phyloP scores from a whole-genome alignment of 2,797 vertebrate genomes.

The Gallinago solitaria region DNA sequence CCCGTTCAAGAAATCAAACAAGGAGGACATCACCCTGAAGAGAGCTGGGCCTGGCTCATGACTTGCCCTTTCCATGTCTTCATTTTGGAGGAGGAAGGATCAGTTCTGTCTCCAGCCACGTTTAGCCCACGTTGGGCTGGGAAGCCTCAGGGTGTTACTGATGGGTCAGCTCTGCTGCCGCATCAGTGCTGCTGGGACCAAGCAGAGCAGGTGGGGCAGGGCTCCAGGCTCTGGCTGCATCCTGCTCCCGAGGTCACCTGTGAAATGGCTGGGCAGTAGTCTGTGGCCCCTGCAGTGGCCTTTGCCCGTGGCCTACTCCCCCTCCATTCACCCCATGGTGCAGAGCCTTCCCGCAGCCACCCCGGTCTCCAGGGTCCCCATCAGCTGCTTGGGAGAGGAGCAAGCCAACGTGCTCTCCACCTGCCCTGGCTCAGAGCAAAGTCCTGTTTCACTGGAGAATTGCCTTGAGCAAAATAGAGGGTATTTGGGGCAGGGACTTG shows the following conservation, averaged over 20 bases:
- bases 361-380: background rate
- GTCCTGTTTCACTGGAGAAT: background rate
- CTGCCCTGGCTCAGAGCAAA: background rate
- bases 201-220: background rate
- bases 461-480: background rate
- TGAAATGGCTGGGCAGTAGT: background rate
- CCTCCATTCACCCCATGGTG: accelerated
- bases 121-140: background rate
- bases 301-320: accelerated
- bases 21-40: background rate
- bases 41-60: background rate
- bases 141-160: accelerated
- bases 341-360: accelerated
- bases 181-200: background rate
- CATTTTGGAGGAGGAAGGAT: background rate
- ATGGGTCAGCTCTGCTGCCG: accelerated
- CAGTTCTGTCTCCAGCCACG: background rate
- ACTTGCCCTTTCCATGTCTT: background rate
- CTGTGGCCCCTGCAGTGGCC: background rate
- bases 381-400: background rate
- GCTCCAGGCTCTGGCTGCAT: background rate
- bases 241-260: background rate
- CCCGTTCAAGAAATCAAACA: background rate
- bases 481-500: background rate
- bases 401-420: accelerated